These are phyloP conservation scores for Bimastos eiseni DNA, from an alignment of 2,888 invertebrate genomes.

Conservation along the genomic window DNA sequence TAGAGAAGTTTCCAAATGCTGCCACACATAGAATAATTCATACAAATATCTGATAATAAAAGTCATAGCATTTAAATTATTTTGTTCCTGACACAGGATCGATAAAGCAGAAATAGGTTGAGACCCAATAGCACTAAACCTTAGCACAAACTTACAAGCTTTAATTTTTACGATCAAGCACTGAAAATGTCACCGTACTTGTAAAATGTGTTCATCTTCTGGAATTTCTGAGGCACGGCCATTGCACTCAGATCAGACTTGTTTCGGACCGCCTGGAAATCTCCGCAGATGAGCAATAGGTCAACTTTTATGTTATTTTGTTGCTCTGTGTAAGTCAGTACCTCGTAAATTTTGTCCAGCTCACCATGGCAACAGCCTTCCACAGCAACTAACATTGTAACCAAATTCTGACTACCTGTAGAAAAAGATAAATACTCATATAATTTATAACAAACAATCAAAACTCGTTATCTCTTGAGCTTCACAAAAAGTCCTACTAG, in stretches of 20 bases:
- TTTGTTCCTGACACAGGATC: background rate
- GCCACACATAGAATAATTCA: background rate
- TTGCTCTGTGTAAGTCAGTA: conserved; percentile 76
- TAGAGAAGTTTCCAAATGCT: background rate
- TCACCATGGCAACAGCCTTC: conserved; percentile 99
- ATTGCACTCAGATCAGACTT: conserved; percentile 83
- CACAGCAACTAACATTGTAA: conserved; percentile 69
- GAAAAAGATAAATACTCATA: background rate
- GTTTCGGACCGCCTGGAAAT: conserved; percentile 94
- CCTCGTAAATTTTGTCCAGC: conserved; percentile 89
- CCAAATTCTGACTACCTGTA: background rate
- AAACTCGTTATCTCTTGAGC: background rate
- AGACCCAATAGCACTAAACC: background rate
- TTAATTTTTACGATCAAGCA: background rate
- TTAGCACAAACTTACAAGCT: background rate
- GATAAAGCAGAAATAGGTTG: background rate
- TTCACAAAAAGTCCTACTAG: background rate
- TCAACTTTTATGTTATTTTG: conserved; percentile 78
- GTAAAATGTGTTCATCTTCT: conserved; percentile 85
- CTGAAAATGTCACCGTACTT: conserved; percentile 69
- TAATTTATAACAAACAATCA: background rate
- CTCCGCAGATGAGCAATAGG: conserved; percentile 93
- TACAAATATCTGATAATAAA: background rate
- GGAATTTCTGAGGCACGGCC: conserved; percentile 92
- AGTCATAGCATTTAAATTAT: background rate